These are phyloP conservation scores for Cremastobaeus sp. DNA, from an alignment of 2,888 invertebrate genomes.

Conservation along the genomic window DNA sequence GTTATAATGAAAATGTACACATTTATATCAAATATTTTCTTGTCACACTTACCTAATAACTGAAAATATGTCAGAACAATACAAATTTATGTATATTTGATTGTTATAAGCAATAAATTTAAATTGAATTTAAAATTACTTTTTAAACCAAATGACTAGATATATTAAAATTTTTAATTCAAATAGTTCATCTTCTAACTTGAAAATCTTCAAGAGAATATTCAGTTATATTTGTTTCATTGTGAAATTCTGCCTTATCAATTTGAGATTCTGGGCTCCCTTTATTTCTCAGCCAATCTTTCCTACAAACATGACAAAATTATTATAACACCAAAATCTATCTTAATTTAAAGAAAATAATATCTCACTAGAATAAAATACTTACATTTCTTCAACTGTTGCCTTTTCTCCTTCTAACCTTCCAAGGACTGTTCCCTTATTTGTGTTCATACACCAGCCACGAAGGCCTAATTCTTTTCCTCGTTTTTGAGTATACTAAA, in stretches of 20 bases:
- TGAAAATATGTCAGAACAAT: no score
- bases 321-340: no score
- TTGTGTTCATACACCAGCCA: slow-evolving; percentile 88
- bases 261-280: slow-evolving; percentile 88
- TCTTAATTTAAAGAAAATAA: no score
- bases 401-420: slow-evolving; percentile 82
- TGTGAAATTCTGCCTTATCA: slow-evolving; percentile 85
- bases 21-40: no score
- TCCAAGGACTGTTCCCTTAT: slow-evolving; percentile 84
- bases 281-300: slow-evolving; percentile 82
- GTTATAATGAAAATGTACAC: no score
- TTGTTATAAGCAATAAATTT: no score
- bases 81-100: no score
- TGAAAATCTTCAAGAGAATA: slow-evolving; percentile 80
- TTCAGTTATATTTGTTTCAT: slow-evolving; percentile 81
- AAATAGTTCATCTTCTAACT: slow-evolving; percentile 74
- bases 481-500: slow-evolving; percentile 83
- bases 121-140: no score
- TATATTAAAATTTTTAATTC: neutral
- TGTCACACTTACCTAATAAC: no score
- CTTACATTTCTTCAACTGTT: slow-evolving; percentile 82
- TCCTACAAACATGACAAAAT: slow-evolving; percentile 75
- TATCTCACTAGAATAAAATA: no score
- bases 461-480: slow-evolving; percentile 82
- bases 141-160: no score